Base-by-base conservation (phyloP, 2,888 invertebrate species). In the Caenorhabditis macrosperma region DNA sequence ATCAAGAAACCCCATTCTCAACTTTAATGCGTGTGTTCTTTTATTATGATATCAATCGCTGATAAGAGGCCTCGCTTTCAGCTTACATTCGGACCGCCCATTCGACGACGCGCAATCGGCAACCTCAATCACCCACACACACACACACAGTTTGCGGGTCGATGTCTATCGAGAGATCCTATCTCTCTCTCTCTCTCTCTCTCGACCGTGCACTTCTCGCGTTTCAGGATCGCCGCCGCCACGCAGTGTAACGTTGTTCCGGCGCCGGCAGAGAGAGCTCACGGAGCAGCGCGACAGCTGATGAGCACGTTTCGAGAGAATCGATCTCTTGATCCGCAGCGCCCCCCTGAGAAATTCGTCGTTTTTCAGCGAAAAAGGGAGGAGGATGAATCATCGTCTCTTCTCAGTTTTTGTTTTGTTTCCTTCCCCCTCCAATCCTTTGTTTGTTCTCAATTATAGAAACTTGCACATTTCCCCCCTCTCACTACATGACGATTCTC, bases 391-490 rank as follows among this genome's bases (percentile, higher is more conserved):
- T 17, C 44, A 44, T 38, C 38, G 9, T 38, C 38, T 44, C 38
- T 64, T 64, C 66, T 57, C 33, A 6, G 24, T 54, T 66, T 35
- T n/a, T 63, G 28, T 59, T 57, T 26, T 55, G 0, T 12, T 59
- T 17, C 17, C 59, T 68, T 46, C 20, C 38, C 10, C 12, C 7
- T 54, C 15, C 38, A 10, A 41, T 38, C 59, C 46, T 54, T 71
- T 74, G 74, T 74, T 74, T 74, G 74, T 74, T 74, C 64, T 57
- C 64, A 74, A 74, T 74, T 74, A 74, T 50, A 48, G 48, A 50
- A 55, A 61, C 61, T 17, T 9, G 50, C 41, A 10, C 26, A 38
- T 60, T 50, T 46, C 10, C 38, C 50, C 48, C 20, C 33, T 10
- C 41, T 48, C 20, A 24, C 24, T 44, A 10, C 44, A 9, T 46